Conservation (phyloP, 2,113 vertebrate genomes). For the Bambusicola thoracicus region DNA sequence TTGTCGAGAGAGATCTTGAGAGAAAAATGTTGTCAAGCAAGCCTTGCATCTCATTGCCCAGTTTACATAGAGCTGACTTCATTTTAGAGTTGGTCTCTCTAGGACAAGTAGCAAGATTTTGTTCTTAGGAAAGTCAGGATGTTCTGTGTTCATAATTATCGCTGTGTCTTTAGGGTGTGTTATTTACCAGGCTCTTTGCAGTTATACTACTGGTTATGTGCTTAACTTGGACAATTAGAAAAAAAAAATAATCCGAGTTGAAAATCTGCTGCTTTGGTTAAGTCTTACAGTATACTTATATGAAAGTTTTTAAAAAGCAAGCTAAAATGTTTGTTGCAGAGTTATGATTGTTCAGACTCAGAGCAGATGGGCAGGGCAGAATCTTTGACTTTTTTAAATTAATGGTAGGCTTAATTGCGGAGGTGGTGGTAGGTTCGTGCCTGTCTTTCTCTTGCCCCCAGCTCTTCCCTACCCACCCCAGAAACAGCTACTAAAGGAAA, state of each 20-base stretch:
- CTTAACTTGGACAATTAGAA: background rate
- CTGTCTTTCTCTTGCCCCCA: constrained; percentile 70
- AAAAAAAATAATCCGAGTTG: constrained; percentile 11
- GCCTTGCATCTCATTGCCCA: constrained; percentile 56
- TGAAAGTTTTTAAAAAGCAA: constrained; percentile 71
- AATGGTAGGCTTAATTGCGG: constrained; percentile 75
- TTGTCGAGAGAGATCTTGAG: constrained; percentile 74
- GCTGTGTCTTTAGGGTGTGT: background rate
- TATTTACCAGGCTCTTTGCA: background rate
- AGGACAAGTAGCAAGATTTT: background rate
- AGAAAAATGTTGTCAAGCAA: constrained; percentile 36
- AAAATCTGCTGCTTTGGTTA: constrained; percentile 60
- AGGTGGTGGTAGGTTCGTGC: constrained; percentile 86
- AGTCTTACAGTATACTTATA: constrained; percentile 63
- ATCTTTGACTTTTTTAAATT: constrained; percentile 57
- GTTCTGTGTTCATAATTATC: background rate
- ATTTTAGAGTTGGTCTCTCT: constrained; percentile 52
- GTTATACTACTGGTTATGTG: background rate
- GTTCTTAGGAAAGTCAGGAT: background rate
- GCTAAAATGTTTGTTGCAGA: constrained; percentile 80
- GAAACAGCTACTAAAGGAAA: background rate
- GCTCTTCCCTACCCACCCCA: background rate
- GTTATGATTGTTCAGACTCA: constrained; percentile 87
- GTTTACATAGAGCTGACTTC: constrained; percentile 45
- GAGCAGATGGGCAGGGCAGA: constrained; percentile 91